Base-by-base conservation (phyloP, 2,113 vertebrate genomes). In the Engystomops pustulosus region DNA sequence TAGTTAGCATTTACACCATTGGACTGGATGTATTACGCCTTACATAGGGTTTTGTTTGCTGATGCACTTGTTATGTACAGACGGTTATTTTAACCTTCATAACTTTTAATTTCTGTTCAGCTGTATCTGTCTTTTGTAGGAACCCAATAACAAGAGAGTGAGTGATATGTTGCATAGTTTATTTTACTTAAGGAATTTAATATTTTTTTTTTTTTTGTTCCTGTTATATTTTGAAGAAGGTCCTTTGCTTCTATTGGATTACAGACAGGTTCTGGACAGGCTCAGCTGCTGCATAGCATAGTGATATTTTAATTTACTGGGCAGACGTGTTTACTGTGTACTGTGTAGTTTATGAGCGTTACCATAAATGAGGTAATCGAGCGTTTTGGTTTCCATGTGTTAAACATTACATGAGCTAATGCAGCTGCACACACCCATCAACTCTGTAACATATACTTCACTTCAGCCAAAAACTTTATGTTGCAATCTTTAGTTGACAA, bases 321-420 rank as follows among this genome's bases (percentile, higher is more conserved):
- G 90, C 87, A 94, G 95, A 96, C 94, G 93, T 96, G 94, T 96
- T 96, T 96, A 95, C 95, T 94, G 93, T 94, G 90, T 92, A 94
- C 91, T 88, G 85, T 85, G 90, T 95, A 91, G 92, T 96, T 96
- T 95, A 96, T 94, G 94, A 96, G 91, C 93, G 90, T 93, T 89
- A 90, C 91, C 88, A 89, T 92, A 91, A 90, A 89, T 95, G 92
- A 95, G 89, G 94, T 96, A 94, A 95, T 95, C 90, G 88, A 89
- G 92, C 88, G 87, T 90, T 86, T 88, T 89, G 85, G 86, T 90
- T 92, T 92, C 91, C 92, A 92, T 93, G 90, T 94, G 93, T 94
- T 94, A 94, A 95, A 94, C 94, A 93, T 91, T 92, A 90, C 87
- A 93, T 95, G 93, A 94, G 93, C 87, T 94, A 94, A 91, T 90